A percentile compares a stretch with the other conserved stretches of the same genome.
These are phyloP conservation scores for Phymastichus coffea DNA, from an alignment of 1,140 invertebrate species.

Conservation along the genomic window DNA sequence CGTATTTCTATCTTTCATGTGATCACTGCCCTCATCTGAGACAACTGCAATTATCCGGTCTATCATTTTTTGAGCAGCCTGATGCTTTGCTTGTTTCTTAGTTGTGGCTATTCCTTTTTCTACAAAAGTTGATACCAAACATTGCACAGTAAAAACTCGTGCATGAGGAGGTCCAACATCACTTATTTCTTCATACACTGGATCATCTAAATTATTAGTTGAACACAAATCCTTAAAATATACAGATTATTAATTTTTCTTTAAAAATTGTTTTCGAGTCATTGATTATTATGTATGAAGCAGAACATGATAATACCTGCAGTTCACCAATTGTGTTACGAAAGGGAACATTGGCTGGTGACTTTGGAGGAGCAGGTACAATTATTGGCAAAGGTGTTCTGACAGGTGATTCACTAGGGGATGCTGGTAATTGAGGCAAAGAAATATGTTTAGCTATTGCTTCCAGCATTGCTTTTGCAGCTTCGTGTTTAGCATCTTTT, in stretches of 20 bases:
- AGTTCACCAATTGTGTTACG: conserved; percentile 48
- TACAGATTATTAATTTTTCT: conserved; percentile 23
- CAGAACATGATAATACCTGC: conserved; percentile 32
- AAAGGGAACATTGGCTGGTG: conserved; percentile 36
- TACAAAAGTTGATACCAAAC: conserved; percentile 62
- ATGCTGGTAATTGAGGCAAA: conserved; percentile 43
- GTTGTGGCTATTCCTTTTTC: conserved; percentile 57
- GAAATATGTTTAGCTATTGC: conserved; percentile 49
- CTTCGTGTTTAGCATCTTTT: conserved; percentile 71
- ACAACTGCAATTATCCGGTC: conserved; percentile 30
- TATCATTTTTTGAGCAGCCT: conserved; percentile 59
- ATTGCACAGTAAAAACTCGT: conserved; percentile 68
- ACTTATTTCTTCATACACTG: conserved; percentile 63
- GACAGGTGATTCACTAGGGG: conserved; percentile 40
- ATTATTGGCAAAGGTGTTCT: conserved; percentile 31
- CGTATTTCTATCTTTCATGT: not conserved
- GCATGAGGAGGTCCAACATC: conserved; percentile 73
- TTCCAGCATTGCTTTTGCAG: conserved; percentile 62
- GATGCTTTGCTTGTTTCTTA: conserved; percentile 62
- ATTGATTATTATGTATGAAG: not conserved
- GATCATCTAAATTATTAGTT: conserved; percentile 63
- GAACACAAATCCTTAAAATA: conserved; percentile 60
- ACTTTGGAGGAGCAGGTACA: conserved; percentile 29
- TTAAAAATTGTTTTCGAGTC: not conserved
- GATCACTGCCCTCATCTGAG: not conserved